Percentiles rank a stretch among this genome's conserved stretches.
Conservation (phyloP, 1,140 invertebrate species). For the Oedothorax gibbosus region DNA sequence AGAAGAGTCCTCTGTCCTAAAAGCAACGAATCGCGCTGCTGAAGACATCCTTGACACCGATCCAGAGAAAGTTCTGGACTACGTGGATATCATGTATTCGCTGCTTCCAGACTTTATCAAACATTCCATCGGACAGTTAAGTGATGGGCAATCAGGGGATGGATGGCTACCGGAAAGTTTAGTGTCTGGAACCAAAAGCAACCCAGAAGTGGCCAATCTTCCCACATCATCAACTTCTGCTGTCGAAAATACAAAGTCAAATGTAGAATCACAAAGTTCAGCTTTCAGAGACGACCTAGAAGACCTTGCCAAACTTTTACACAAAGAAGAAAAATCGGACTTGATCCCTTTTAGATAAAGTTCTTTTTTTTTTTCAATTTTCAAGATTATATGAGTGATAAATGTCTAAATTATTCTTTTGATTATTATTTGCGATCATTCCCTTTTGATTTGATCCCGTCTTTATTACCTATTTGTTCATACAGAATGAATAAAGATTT, state of each 20-base stretch:
- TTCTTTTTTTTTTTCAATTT: too few relatives aligned
- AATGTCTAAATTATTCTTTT: too few relatives aligned
- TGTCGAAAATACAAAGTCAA: neutral
- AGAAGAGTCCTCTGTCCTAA: neutral
- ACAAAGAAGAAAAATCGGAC: conserved; percentile 44
- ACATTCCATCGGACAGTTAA: neutral
- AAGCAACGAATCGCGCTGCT: neutral
- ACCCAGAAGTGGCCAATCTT: neutral
- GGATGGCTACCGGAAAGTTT: neutral
- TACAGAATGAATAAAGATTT: too few relatives aligned
- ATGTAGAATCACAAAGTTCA: neutral
- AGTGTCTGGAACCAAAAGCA: too few relatives aligned
- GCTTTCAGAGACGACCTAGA: conserved; percentile 21
- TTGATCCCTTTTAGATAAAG: neutral
- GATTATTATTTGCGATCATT: too few relatives aligned
- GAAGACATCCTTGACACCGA: neutral
- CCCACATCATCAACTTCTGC: neutral
- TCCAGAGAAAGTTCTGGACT: neutral
- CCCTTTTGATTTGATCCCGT: too few relatives aligned
- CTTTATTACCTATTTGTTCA: too few relatives aligned
- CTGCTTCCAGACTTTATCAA: conserved; percentile 7
- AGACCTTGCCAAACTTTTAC: conserved; percentile 20
- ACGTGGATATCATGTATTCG: conserved; percentile 8
- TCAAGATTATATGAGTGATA: too few relatives aligned
- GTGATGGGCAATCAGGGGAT: neutral